Percentiles rank a stretch among this genome's conserved stretches.
Conservation (phyloP, 2,113 vertebrate species). For the Desmodus rotundus region DNA sequence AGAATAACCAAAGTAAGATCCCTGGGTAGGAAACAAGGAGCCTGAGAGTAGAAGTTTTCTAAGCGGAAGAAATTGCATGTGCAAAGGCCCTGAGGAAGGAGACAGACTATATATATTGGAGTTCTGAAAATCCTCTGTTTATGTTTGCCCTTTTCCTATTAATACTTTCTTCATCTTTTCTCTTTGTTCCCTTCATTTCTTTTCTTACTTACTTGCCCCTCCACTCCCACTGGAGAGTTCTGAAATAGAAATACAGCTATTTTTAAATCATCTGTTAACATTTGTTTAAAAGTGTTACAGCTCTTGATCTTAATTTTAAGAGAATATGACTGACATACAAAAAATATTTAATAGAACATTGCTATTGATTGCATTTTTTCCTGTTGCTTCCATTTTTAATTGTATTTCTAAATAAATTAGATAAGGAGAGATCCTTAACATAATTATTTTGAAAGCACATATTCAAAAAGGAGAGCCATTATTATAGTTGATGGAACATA, state of each 20-base stretch:
- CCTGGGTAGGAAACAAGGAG: neutral
- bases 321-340: neutral
- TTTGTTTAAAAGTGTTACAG: neutral
- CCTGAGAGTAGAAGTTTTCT: neutral
- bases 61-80: neutral
- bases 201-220: neutral
- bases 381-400: neutral
- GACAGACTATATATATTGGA: neutral
- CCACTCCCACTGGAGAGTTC: neutral
- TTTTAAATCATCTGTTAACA: neutral
- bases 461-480: neutral
- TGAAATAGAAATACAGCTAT: neutral
- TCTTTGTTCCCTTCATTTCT: neutral
- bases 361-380: neutral
- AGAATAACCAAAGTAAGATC: neutral
- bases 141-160: neutral
- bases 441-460: neutral
- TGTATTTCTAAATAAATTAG: slow-evolving; percentile 1
- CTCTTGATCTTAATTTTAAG: neutral
- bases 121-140: neutral
- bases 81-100: neutral
- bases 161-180: neutral
- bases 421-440: neutral
- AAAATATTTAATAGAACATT: neutral
- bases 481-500: neutral